Conservation (phyloP, 2,797 vertebrate genomes). For the Oreochromis grahami region DNA sequence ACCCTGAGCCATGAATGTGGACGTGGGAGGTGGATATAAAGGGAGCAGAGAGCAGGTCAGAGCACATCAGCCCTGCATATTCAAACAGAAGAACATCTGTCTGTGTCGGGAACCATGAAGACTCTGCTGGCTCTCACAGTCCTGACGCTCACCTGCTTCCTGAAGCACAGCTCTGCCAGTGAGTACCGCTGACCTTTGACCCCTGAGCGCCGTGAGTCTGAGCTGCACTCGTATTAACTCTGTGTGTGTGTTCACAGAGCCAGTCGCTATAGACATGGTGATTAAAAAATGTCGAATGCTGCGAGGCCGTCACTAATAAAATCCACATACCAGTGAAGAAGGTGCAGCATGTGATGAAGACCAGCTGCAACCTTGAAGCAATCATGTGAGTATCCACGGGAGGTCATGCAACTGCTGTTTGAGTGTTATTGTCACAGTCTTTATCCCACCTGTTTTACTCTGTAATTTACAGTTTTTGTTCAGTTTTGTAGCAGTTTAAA, state of each 20-base stretch:
- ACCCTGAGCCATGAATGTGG: too few species aligned
- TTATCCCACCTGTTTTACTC: too few species aligned
- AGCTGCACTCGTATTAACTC: neutral
- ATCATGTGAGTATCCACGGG: neutral
- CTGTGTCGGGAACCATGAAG: neutral
- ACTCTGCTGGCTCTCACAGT: neutral
- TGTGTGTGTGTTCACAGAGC: neutral
- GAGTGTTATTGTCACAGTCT: too few species aligned
- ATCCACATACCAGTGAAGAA: fast-evolving
- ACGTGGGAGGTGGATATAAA: too few species aligned
- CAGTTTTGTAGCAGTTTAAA: too few species aligned
- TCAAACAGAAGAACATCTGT: too few species aligned
- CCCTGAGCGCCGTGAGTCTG: neutral
- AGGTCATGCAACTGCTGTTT: neutral
- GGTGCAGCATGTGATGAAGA: neutral
- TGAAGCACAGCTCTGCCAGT: neutral
- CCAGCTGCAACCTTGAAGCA: fast-evolving
- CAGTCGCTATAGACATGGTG: neutral
- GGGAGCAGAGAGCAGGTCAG: too few species aligned
- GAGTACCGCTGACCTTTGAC: neutral
- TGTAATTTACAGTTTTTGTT: too few species aligned
- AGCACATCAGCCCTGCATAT: too few species aligned
- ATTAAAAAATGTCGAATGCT: neutral
- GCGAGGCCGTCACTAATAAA: fast-evolving
- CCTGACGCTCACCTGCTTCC: too few species aligned